Base-by-base conservation (phyloP, 2,797 vertebrate species). In the Anguilla marmorata region DNA sequence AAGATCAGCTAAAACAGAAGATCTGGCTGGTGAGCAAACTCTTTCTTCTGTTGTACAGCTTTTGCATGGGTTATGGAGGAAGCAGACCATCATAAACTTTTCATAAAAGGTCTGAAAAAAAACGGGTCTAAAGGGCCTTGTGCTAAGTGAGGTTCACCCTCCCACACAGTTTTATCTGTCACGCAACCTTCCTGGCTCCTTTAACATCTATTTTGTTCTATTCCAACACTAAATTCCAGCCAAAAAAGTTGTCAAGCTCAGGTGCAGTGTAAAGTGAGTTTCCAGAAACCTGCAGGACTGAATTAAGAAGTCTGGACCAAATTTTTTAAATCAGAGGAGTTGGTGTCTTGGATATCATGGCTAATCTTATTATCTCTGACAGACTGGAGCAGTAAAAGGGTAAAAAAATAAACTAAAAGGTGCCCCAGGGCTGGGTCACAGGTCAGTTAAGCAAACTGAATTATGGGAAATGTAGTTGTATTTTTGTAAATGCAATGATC, bases 1-100 rank as follows among this genome's bases (percentile, higher is more conserved):
- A 80, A 16, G 37, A 80, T 80, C 48, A 60, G 37, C 45, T 41
- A 63, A 60, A 54, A 11, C 21, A 63, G 52, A 83, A 87, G 21
- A 82, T 14, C 54, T 48, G 41, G 86, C 84, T 89, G 84, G 45
- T 91, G 87, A 90, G 86, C 88, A 87, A 86, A 79, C 63, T 24
- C 90, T 87, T 92, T 76, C 87, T 89, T 89, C 86, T 24, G 54
- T 86, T 33, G 14, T 84, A 52, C 41, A 84, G 24, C 24, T 86
- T 85, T 83, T 85, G 76, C 88, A 90, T 88, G 60, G 87, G 88
- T 86, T 88, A 60, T 27, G 30, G 63, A 87, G 54, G 88, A 88
- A 89, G 89, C 87, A 90, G 48, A 87, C 50, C 79, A 88, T 88
- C 82, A 72, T n/a, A 69, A 6, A 27, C 24, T 69, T 69, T 69